Evolutionary conservation across 2,888 invertebrate species (phyloP).

Genomic region (Anodontia alba): DNA sequence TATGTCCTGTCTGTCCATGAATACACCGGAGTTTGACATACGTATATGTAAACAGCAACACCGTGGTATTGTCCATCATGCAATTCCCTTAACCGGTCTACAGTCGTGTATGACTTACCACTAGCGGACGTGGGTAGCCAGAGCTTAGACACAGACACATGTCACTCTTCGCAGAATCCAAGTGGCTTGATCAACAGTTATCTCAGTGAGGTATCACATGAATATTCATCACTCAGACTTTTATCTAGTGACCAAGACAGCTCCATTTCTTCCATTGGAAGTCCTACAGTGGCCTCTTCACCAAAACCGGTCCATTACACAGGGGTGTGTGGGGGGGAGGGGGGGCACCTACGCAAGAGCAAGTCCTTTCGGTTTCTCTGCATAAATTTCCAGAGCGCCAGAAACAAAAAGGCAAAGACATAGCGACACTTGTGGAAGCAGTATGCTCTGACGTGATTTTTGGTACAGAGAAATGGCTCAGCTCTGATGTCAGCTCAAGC

Average conservation of each 20-base stretch:
- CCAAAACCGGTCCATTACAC: not conserved
- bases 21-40: constrained; percentile 10
- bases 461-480: too few relatives aligned
- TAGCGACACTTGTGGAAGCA: too few relatives aligned
- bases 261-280: not conserved
- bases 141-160: not conserved
- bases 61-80: constrained; percentile 25
- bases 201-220: not conserved
- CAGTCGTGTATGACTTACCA: constrained; percentile 16
- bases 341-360: too few relatives aligned
- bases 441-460: too few relatives aligned
- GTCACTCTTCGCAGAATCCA: constrained; percentile 1
- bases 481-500: too few relatives aligned
- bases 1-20: constrained; percentile 18
- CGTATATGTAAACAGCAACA: not conserved
- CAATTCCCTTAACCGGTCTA: constrained; percentile 6
- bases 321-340: too few relatives aligned
- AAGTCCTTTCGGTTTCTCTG: too few relatives aligned
- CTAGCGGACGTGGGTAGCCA: not conserved
- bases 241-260: not conserved
- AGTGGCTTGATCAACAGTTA: constrained; percentile 9
- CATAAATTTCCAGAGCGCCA: too few relatives aligned
- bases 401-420: too few relatives aligned
- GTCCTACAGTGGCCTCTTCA: not conserved
- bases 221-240: not conserved